phyloP scores from a whole-genome alignment of 2,888 invertebrate genomes.

The Ornithoptera priamus region DNA sequence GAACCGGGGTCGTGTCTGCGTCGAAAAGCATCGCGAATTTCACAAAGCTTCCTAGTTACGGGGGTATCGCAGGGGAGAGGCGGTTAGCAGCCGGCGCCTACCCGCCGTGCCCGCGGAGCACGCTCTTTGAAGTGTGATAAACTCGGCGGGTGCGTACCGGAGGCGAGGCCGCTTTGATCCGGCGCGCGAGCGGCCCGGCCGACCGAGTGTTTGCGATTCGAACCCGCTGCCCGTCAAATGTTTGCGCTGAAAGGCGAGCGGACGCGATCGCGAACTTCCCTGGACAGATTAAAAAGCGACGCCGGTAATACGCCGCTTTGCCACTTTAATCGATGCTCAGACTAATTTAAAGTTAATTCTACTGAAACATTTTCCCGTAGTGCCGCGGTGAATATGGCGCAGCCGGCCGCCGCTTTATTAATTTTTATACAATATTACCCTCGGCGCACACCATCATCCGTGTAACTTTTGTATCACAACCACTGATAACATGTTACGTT shows the following conservation, averaged over 20 bases:
- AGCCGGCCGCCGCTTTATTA: constrained; percentile 7
- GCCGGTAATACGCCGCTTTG: constrained; percentile 21
- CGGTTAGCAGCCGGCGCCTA: constrained; percentile 64
- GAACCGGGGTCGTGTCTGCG: constrained; percentile 63
- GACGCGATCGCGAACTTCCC: constrained; percentile 24
- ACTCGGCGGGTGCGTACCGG: constrained; percentile 58
- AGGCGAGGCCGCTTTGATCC: constrained; percentile 25
- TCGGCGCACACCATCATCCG: no score
- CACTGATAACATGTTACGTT: no score
- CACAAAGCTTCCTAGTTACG: constrained; percentile 75
- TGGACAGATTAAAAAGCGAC: constrained; percentile 28
- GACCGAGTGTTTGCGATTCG: constrained; percentile 13
- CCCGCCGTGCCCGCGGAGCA: constrained; percentile 39
- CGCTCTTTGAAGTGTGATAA: constrained; percentile 76
- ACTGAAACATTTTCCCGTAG: constrained; percentile 12
- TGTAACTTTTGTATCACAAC: no score
- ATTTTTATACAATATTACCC: constrained; percentile 7
- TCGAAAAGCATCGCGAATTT: constrained; percentile 73
- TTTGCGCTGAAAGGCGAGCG: constrained; percentile 29
- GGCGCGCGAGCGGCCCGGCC: neutral
- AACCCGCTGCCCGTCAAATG: constrained; percentile 28
- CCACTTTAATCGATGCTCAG: constrained; percentile 13
- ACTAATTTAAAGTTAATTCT: constrained; percentile 20
- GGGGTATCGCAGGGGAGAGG: constrained; percentile 59
- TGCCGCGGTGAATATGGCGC: constrained; percentile 8